Conservation (phyloP, 2,888 invertebrate species). For the Xanthia togata region DNA sequence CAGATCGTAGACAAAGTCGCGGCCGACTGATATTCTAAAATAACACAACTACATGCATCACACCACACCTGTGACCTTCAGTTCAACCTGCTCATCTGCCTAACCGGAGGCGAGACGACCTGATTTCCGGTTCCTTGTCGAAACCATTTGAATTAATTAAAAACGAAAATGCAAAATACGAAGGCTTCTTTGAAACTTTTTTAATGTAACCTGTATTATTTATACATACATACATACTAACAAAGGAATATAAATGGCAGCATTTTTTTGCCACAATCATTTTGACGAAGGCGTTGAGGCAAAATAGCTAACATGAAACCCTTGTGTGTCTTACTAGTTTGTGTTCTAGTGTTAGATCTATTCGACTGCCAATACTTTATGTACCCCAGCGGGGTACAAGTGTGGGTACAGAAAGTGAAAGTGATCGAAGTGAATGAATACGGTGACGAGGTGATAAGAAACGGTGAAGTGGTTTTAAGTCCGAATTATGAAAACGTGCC, state of each 20-base stretch:
- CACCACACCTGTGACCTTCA: slow-evolving; percentile 4
- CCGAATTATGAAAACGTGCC: not conserved
- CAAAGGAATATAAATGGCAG: slow-evolving; percentile 23
- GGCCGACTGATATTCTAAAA: not conserved
- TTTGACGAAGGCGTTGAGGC: slow-evolving; percentile 5
- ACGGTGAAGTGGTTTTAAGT: not conserved
- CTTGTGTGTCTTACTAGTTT: slow-evolving; percentile 9
- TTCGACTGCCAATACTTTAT: slow-evolving; percentile 22
- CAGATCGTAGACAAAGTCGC: not conserved
- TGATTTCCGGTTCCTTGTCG: not conserved
- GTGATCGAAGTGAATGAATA: slow-evolving; percentile 38
- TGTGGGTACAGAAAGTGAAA: slow-evolving; percentile 42
- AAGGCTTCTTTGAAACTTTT: not conserved
- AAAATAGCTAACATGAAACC: slow-evolving; percentile 37
- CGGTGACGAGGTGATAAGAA: slow-evolving; percentile 3
- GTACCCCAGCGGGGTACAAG: slow-evolving; percentile 35
- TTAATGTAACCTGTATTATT: not conserved
- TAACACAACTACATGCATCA: not conserved
- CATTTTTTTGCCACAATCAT: slow-evolving; percentile 2
- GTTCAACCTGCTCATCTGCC: not conserved
- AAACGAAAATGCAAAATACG: not conserved
- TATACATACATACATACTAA: not conserved
- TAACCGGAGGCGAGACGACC: not conserved
- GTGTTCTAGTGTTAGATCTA: slow-evolving; percentile 11
- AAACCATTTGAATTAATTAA: not conserved